Evolutionary conservation across 2,888 invertebrate genomes (phyloP).

Genomic region (Caenorhabditis angaria): DNA sequence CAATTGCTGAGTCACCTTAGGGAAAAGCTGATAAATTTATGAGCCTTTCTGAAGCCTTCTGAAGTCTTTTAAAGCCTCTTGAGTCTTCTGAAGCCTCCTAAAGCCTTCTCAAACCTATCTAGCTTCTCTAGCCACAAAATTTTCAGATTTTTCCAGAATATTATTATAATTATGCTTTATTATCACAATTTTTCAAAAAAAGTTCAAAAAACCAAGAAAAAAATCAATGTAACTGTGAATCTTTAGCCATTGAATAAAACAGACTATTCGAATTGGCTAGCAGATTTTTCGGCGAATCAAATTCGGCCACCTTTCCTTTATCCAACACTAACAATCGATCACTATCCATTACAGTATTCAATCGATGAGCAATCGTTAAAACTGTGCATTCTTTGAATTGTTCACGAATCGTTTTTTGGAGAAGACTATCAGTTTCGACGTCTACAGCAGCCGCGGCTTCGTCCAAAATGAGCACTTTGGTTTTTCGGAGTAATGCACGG

Average conservation of each 20-base stretch:
- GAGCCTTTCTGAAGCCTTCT: too few species aligned
- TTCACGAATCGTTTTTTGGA: constrained; percentile 80
- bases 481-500: constrained; percentile 64
- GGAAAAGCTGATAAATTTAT: too few species aligned
- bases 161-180: not conserved
- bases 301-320: constrained; percentile 54
- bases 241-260: constrained; percentile 59
- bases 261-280: constrained; percentile 46
- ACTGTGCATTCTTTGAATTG: constrained; percentile 84
- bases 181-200: not conserved
- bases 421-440: constrained; percentile 67
- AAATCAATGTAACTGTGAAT: constrained; percentile 28
- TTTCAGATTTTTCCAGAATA: too few species aligned
- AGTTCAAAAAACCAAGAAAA: not conserved
- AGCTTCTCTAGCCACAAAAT: too few species aligned
- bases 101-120: too few species aligned
- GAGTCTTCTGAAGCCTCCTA: too few species aligned
- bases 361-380: constrained; percentile 76
- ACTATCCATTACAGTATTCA: constrained; percentile 56
- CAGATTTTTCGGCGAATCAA: constrained; percentile 54
- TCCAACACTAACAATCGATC: constrained; percentile 58
- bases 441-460: constrained; percentile 77
- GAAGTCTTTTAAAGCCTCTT: too few species aligned
- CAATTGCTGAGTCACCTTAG: too few species aligned
- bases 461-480: constrained; percentile 76